A percentile compares a stretch with the other conserved stretches of the same genome.
Evolutionary conservation across 2,888 invertebrate species (phyloP).

Genomic region (Dioctria linearis): DNA sequence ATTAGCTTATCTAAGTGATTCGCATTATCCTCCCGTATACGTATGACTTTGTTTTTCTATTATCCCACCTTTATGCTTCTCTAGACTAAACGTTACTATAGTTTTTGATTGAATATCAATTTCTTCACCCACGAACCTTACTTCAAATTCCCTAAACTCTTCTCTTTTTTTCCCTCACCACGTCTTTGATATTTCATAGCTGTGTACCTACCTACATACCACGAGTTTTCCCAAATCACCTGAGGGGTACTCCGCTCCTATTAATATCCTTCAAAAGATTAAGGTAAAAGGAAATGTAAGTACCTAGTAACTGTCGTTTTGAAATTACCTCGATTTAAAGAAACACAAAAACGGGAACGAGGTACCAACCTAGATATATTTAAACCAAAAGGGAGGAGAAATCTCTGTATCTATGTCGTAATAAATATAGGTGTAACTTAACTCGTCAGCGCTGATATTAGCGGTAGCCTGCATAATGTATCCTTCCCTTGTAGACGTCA

Average conservation of each 20-base stretch:
- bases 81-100: no score
- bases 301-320: not conserved
- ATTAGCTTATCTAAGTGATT: no score
- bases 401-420: not conserved
- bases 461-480: constrained; percentile 2
- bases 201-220: not conserved
- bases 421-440: not conserved
- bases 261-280: not conserved
- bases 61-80: no score
- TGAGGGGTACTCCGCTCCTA: not conserved
- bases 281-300: not conserved
- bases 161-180: not conserved
- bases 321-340: not conserved
- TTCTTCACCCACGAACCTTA: no score
- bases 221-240: not conserved
- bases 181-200: not conserved
- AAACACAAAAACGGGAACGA: constrained; percentile 4
- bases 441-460: not conserved
- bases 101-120: no score
- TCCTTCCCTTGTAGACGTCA: constrained; percentile 1
- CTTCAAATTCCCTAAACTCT: no score
- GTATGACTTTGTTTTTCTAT: no score
- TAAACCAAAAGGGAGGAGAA: not conserved
- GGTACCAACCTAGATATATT: not conserved
- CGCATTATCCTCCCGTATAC: no score